Percentiles rank a stretch among this genome's conserved stretches.
phyloP scores from a whole-genome alignment of 2,113 vertebrate species.

The Nycticryphes semicollaris region DNA sequence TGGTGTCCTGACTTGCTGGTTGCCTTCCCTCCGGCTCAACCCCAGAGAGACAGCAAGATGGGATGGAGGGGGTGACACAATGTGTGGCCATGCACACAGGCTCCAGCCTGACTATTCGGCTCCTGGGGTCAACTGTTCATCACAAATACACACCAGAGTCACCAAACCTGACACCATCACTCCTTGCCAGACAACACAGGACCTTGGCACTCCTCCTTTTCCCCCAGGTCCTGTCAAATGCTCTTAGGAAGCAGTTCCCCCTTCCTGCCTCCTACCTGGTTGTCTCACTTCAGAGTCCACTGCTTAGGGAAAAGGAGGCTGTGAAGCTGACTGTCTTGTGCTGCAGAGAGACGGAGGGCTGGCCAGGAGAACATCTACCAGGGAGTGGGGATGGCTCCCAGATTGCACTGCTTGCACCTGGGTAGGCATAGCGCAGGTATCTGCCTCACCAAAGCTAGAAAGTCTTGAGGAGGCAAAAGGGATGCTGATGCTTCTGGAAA shows the following conservation, averaged over 20 bases:
- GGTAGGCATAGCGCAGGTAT: neutral
- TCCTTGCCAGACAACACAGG: neutral
- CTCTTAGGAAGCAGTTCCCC: neutral
- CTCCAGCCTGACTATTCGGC: neutral
- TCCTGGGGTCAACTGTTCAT: neutral
- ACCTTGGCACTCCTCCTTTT: neutral
- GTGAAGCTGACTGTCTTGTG: neutral
- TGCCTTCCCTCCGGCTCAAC: neutral
- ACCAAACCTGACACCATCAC: neutral
- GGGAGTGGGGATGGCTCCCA: neutral
- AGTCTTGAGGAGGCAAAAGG: neutral
- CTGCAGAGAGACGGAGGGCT: neutral
- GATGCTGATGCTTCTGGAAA: neutral
- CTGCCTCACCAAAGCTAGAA: neutral
- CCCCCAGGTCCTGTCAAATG: neutral
- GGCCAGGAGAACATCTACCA: neutral
- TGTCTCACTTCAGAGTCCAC: neutral
- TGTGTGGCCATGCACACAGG: fast-evolving
- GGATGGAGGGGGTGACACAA: neutral
- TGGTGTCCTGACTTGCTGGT: neutral
- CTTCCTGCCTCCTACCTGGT: neutral
- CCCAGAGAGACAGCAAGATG: neutral
- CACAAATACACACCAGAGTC: neutral
- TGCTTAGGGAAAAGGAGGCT: neutral
- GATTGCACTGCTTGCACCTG: neutral